Evolutionary conservation across 2,797 vertebrate species (phyloP), one percentile per base, ranked within the genome.

Genomic region (Sparus aurata): DNA sequence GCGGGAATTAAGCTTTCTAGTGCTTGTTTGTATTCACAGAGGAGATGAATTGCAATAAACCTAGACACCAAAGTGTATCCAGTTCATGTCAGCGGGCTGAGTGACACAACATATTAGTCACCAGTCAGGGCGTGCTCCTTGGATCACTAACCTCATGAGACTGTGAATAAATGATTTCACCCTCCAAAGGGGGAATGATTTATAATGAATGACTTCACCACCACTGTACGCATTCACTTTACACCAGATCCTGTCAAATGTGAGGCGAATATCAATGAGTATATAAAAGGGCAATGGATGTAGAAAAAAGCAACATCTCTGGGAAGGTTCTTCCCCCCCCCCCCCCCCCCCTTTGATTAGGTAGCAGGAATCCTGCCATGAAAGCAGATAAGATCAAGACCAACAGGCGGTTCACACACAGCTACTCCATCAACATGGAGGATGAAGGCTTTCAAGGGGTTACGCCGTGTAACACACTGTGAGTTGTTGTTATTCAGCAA

Each of bases 51-150:
- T 22, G 62, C 61, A 66, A 50, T 70, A 67, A 38, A 73, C 61
- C 50, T 27, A 27, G 65, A 85, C 54, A 69, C 54, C 43, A n/a
- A 70, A 66, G 76, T 55, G 80, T 23, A 65, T 77, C 76, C 55
- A 72, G 50, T 23, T 46, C 15, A 17, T 74, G 82, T 80, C 79
- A 75, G 64, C 2, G 74, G 74, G 76, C 30, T 84, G 87, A 81
- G 77, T 90, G 88, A 87, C 90, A 91, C 78, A 60, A 89, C 81
- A 86, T 83, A 85, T 92, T 91, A 92, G 90, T 92, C 92, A 92
- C 75, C 82, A 83, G 87, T 81, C 84, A 71, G 87, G 85, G 74
- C 46, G 81, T 77, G 74, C 86, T 87, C 75, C 77, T 82, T 58
- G 80, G 85, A 85, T 94, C 87, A 73, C 85, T 85, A 85, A 76